These are phyloP conservation scores for Tenrec ecaudatus DNA, from an alignment of 2,113 vertebrate species.

Conservation along the genomic window DNA sequence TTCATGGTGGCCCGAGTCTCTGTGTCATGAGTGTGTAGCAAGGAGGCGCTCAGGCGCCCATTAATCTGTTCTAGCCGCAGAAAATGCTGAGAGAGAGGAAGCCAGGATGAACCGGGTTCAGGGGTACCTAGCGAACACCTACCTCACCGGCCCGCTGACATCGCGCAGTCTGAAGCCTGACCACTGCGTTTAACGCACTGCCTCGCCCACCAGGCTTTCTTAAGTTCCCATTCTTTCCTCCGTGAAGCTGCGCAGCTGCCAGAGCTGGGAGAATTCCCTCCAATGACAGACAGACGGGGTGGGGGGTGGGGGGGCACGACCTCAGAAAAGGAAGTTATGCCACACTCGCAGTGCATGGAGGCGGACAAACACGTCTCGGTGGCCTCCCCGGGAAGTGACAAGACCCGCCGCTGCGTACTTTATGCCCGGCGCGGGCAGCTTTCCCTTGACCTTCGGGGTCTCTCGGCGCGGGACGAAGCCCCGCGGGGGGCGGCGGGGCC, in stretches of 20 bases:
- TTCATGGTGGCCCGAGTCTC: conserved; percentile 95
- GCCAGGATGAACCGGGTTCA: background rate
- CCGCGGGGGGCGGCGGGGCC: background rate
- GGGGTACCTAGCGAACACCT: background rate
- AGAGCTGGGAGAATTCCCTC: background rate
- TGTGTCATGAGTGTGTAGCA: conserved; percentile 94
- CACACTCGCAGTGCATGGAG: background rate
- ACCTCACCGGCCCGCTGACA: background rate
- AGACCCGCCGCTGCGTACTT: background rate
- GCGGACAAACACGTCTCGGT: background rate
- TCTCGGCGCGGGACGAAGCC: background rate
- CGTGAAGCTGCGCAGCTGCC: background rate
- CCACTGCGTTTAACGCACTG: background rate
- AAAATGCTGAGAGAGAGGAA: conserved; percentile 90
- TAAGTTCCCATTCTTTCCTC: background rate
- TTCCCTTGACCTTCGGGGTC: background rate
- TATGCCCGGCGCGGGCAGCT: background rate
- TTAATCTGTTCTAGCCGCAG: conserved; percentile 91
- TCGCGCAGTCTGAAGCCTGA: background rate
- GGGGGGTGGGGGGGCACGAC: no score
- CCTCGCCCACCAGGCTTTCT: background rate
- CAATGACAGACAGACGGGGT: no score
- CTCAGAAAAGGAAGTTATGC: background rate
- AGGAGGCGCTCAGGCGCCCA: conserved; percentile 90
- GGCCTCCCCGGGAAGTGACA: background rate